Evolutionary conservation across 2,113 vertebrate species (phyloP), one percentile per base, ranked within the genome.

Genomic region (Sinocyclocheilus anshuiensis): DNA sequence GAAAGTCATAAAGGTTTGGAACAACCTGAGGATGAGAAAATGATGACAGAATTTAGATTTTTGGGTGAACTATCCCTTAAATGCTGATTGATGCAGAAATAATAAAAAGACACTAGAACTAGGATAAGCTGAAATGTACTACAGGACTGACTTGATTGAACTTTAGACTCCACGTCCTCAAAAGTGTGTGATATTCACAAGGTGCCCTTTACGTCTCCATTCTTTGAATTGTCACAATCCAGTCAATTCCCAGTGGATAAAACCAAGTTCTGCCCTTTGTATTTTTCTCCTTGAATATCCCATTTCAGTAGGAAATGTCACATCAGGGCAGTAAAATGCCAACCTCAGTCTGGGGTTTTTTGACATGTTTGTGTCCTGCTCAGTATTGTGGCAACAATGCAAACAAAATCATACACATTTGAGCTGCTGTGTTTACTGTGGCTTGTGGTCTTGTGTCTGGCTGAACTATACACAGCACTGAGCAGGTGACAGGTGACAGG

Each of bases 401-500:
- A 20, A 20, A 50, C 42, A 50, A 63, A 69, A 82, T 69, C 80
- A 82, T 18, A 33, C 33, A 22, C 20, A 59, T 20, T 10, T 9
- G 4, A 71, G 69, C 69, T 5, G 69, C 69, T 72, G 77, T 71
- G 77, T 61, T 79, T 33, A 33, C 6, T 22, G 61, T 82, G n/a
- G 59, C 1, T 9, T 53, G 45, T 33, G 63, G 61, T 53, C 80
- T 29, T 9, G 77, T 4, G 11, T 57, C 36, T 72, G 36, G 6
- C 39, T 53, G 16, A 63, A 81, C 8, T 72, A 36, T 33, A 39
- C 2, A 11, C 55, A 4, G 26, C 77, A 10, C 26, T n/a, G 79
- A 80, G 45, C 86, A 72, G 39, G 22, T 29, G 79, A 78, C 88
- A 87, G 85, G 82, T 89, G 88, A 72, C 53, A 76, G 83, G 65